These are phyloP conservation scores for Physocephala rufipes DNA, from an alignment of 2,888 invertebrate species.

Conservation along the genomic window DNA sequence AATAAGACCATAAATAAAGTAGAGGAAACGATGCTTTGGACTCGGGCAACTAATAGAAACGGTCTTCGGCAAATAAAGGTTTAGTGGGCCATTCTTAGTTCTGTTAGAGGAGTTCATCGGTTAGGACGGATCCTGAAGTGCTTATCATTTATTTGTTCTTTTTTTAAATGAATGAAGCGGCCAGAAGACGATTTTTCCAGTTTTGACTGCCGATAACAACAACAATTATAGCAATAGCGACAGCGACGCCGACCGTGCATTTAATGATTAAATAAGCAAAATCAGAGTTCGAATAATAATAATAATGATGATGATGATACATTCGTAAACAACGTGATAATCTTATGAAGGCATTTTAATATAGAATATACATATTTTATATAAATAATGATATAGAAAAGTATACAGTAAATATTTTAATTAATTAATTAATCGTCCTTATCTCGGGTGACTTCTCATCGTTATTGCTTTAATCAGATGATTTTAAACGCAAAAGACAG, in stretches of 20 bases:
- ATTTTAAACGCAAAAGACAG: no score
- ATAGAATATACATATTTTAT: no score
- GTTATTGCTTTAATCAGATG: conserved; percentile 22
- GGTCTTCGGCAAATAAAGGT: not conserved
- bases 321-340: conserved; percentile 36
- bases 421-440: conserved; percentile 13
- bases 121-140: conserved; percentile 4
- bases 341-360: conserved; percentile 9
- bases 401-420: not conserved
- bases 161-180: not conserved
- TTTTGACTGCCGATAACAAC: no score
- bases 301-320: conserved; percentile 17
- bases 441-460: conserved; percentile 2
- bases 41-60: not conserved
- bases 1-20: no score
- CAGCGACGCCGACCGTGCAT: not conserved
- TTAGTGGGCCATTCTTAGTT: not conserved
- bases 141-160: not conserved
- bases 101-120: conserved; percentile 7
- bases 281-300: conserved; percentile 10
- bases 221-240: no score
- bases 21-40: no score
- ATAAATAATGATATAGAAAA: not conserved
- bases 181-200: conserved; percentile 15
- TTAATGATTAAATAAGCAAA: not conserved